Percentiles rank a stretch among this genome's conserved stretches.
These are phyloP conservation scores for Pelecanoides urinatrix DNA, from an alignment of 2,113 vertebrate genomes.

Conservation along the genomic window DNA sequence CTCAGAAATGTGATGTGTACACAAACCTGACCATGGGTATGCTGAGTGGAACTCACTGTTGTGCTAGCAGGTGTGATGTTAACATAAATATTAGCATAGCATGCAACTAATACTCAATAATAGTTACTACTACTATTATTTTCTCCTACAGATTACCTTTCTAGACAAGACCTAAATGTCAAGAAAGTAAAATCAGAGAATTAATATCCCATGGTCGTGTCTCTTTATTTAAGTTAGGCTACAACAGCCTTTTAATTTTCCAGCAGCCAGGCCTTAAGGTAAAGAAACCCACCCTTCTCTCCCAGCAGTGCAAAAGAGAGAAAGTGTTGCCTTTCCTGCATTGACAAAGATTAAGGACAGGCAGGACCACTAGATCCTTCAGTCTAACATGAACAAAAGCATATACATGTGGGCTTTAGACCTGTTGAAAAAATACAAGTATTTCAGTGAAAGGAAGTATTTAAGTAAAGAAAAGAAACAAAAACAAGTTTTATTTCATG, in stretches of 20 bases:
- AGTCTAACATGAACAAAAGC: not conserved
- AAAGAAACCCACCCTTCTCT: not conserved
- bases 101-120: not conserved
- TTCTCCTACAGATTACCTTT: not conserved
- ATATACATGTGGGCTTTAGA: not conserved
- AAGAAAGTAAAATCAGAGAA: not conserved
- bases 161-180: not conserved
- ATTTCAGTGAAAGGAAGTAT: not conserved
- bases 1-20: not conserved
- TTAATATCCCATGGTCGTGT: not conserved
- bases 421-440: not conserved
- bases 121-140: not conserved
- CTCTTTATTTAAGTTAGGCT: not conserved
- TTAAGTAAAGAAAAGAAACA: not conserved
- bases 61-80: not conserved
- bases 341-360: not conserved
- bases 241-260: not conserved
- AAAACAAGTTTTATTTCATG: not conserved
- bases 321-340: not conserved
- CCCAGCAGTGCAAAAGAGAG: not conserved
- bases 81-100: not conserved
- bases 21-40: not conserved
- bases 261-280: not conserved
- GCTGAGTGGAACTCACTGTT: not conserved
- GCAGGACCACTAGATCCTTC: not conserved